Conservation (phyloP, 2,797 vertebrate genomes). For the Melanotaenia nigrans region DNA sequence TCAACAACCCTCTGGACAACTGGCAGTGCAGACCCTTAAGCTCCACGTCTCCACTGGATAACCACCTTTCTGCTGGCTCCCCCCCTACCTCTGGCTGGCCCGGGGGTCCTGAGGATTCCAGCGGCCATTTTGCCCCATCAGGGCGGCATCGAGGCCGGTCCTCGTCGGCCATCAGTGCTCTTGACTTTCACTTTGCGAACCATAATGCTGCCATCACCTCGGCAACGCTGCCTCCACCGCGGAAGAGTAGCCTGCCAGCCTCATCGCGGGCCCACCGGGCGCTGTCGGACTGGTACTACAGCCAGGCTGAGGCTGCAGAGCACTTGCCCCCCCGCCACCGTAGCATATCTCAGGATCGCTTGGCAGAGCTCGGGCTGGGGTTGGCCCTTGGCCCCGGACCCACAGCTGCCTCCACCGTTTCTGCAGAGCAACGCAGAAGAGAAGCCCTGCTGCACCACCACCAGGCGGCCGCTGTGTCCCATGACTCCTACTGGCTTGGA, state of each 20-base stretch:
- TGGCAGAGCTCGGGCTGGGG: constrained; percentile 76
- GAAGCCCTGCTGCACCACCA: constrained; percentile 85
- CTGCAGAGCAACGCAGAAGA: constrained; percentile 62
- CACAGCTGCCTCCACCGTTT: constrained; percentile 57
- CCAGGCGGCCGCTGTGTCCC: constrained; percentile 69
- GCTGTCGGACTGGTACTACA: constrained; percentile 91
- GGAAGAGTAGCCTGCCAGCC: constrained; percentile 58
- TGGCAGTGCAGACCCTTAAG: constrained; percentile 68
- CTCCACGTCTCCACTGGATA: constrained; percentile 70
- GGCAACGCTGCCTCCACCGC: constrained; percentile 66
- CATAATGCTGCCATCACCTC: constrained; percentile 84
- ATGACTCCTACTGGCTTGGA: constrained; percentile 69
- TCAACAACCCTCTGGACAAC: constrained; percentile 75
- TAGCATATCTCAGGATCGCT: constrained; percentile 89
- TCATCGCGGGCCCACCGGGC: constrained; percentile 81
- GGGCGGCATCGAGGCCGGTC: constrained; percentile 54
- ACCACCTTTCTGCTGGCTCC: constrained; percentile 46
- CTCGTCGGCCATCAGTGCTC: constrained; percentile 66
- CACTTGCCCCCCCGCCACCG: constrained; percentile 83
- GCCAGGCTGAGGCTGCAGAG: constrained; percentile 83
- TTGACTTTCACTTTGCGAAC: constrained; percentile 84
- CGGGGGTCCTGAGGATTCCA: constrained; percentile 51
- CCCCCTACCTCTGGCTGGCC: constrained; percentile 45
- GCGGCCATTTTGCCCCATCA: constrained; percentile 27
- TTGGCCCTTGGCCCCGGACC: constrained; percentile 50